Conservation (phyloP, 2,888 invertebrate species). For the Meteorus colon region DNA sequence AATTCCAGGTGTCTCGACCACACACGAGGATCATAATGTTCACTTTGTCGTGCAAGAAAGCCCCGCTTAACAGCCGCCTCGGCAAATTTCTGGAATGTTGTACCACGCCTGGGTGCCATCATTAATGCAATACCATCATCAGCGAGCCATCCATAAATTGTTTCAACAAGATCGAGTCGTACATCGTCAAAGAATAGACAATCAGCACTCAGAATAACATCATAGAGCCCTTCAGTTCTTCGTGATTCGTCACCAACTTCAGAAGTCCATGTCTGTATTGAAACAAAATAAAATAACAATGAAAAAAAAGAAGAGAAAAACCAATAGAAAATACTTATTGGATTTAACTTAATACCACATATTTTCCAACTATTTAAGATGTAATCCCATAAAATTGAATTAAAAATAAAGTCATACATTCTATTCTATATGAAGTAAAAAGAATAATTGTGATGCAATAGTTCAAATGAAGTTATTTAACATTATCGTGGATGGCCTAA, state of each 20-base stretch:
- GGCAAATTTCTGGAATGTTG: slow-evolving; percentile 82
- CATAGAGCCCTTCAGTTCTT: slow-evolving; percentile 75
- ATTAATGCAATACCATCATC: slow-evolving; percentile 80
- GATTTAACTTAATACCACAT: background rate
- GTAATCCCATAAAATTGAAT: background rate
- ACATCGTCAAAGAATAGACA: slow-evolving; percentile 87
- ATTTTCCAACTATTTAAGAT: background rate
- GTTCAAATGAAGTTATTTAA: background rate
- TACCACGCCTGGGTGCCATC: slow-evolving; percentile 85
- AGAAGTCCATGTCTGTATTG: slow-evolving; percentile 60
- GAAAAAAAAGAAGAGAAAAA: background rate
- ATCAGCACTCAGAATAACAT: slow-evolving; percentile 85
- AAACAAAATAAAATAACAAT: no score
- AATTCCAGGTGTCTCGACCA: slow-evolving; percentile 81
- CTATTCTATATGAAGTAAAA: background rate
- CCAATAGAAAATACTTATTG: background rate
- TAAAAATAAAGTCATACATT: background rate
- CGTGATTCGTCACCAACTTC: slow-evolving; percentile 67
- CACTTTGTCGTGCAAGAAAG: slow-evolving; percentile 76
- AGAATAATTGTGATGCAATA: background rate
- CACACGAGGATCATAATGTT: slow-evolving; percentile 79
- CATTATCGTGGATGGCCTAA: background rate
- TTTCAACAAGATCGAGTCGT: slow-evolving; percentile 79
- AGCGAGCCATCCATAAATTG: slow-evolving; percentile 79
- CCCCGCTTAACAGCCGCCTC: slow-evolving; percentile 78